phyloP scores from a whole-genome alignment of 2,797 vertebrate genomes.

The Limosa lapponica region DNA sequence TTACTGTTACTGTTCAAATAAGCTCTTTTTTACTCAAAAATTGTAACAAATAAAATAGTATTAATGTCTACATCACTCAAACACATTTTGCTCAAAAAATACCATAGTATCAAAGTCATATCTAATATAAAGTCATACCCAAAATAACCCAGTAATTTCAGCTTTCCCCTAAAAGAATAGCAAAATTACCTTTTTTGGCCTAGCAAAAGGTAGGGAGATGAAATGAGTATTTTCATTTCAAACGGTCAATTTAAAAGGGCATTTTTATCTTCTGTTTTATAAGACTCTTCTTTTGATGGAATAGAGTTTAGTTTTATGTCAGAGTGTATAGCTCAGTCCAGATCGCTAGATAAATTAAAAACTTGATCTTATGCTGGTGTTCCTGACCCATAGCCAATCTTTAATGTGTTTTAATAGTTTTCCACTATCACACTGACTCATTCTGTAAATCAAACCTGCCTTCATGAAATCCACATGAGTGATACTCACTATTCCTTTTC shows the following conservation, averaged over 20 bases:
- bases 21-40: neutral
- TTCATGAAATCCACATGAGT: slow-evolving; percentile 30
- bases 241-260: neutral
- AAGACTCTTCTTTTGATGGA: neutral
- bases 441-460: slow-evolving; percentile 47
- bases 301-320: neutral
- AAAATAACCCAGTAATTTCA: neutral
- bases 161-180: neutral
- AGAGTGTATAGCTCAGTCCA: slow-evolving; percentile 3
- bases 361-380: slow-evolving; percentile 7
- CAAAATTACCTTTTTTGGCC: neutral
- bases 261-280: neutral
- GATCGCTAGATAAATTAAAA: slow-evolving; percentile 44
- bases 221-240: neutral
- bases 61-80: neutral
- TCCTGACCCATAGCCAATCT: slow-evolving; percentile 35
- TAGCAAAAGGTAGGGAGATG: neutral
- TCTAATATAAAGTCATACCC: neutral
- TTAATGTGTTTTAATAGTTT: slow-evolving; percentile 46
- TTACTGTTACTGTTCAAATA: neutral
- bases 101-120: neutral
- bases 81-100: neutral
- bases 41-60: neutral
- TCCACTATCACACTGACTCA: slow-evolving; percentile 13
- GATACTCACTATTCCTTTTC: slow-evolving; percentile 5